Evolutionary conservation across 1,140 invertebrate genomes (phyloP).

Genomic region (Zaprionus taronus): DNA sequence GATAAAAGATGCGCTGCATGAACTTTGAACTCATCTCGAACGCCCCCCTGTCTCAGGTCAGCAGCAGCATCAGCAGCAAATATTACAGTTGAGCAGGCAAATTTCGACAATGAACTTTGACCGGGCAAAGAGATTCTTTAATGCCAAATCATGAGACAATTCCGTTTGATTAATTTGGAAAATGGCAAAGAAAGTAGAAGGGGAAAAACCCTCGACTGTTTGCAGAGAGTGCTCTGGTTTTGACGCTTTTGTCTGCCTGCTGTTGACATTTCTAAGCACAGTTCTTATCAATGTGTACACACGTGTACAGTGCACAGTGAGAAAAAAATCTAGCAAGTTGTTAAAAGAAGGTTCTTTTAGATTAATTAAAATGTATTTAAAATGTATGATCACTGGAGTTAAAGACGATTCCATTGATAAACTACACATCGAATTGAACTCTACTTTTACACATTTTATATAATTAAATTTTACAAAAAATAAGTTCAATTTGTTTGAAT

Average conservation of each 20-base stretch:
- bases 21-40: slow-evolving; percentile 66
- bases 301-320: background rate
- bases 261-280: slow-evolving; percentile 9
- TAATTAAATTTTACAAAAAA: too few relatives aligned
- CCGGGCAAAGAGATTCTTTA: background rate
- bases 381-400: too few relatives aligned
- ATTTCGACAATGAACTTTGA: slow-evolving; percentile 49
- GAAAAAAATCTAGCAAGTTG: background rate
- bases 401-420: too few relatives aligned
- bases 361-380: too few relatives aligned
- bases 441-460: too few relatives aligned
- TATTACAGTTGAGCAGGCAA: slow-evolving; percentile 47
- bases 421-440: too few relatives aligned
- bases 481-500: too few relatives aligned
- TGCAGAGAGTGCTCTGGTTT: background rate
- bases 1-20: slow-evolving; percentile 62
- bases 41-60: slow-evolving; percentile 29
- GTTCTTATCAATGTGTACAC: background rate
- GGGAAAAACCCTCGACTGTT: background rate
- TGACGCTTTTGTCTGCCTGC: background rate
- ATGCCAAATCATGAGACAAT: background rate
- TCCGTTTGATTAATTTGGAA: background rate
- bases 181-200: background rate
- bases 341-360: background rate
- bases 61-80: slow-evolving; percentile 56